Evolutionary conservation across 1,140 invertebrate genomes (phyloP), one percentile per base, ranked within the genome.

Genomic region (Pararge aegeria): DNA sequence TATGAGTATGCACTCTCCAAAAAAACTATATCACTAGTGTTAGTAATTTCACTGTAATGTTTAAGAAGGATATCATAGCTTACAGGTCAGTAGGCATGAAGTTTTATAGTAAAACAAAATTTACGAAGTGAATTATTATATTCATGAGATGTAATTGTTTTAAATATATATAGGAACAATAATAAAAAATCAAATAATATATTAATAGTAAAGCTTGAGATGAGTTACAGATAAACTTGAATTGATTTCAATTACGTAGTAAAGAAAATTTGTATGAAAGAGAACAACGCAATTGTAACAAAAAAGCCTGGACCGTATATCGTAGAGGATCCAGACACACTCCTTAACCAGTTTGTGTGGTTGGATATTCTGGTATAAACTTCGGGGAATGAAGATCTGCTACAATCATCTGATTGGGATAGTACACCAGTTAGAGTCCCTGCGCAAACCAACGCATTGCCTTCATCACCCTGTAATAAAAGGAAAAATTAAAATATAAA

Each of bases 321-420:
- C 10, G 30, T 10, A 2, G 30, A 10, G 5, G 59, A 24, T 29
- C 30, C 52, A 3, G 59, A 61, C 18, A 79, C 40, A 6, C 13
- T 48, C 34, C 64, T 56, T 16, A 80, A 72, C 76, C 74, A 80
- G 0, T 49, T 49, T 3, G 77, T 74, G 44, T 80, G 80, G 60
- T 80, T 78, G 20, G 68, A 67, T 1, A 81, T 70, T 30, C 77
- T 62, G 0, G 75, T 75, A 51, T 83, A 78, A 0, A 80, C 44
- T 52, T 83, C 78, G 21, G 78, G 78, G n/a, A 61, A 61, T 0
- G 66, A 54, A 6, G 66, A 56, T 0, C 38, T 27, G 7, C 40
- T 15, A 44, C 75, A 78, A 1, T 58, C 30, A 27, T 71, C 64
- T 5, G 55, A 61, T 5, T 66, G 6, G 15, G 70, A 73, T 0